Evolutionary conservation across 30 jellyfish, hydroid and myxozoan species (phyloP).

Genomic region (Cassiopea andromeda): DNA sequence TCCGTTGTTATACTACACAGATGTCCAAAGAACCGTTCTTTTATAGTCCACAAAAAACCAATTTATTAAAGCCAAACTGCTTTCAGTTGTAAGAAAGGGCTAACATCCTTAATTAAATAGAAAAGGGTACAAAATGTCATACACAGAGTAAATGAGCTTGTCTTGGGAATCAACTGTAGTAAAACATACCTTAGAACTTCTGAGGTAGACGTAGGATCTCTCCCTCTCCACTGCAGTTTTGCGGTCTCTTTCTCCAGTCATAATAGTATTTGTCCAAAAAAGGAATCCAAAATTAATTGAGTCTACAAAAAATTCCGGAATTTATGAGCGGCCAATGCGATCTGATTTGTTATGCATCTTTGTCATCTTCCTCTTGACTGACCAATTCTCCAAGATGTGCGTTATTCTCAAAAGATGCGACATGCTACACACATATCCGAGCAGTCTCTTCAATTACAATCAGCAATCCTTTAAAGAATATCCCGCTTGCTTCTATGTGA

Average conservation of each 20-base stretch:
- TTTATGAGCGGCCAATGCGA: neutral
- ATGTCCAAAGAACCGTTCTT: too few relatives aligned
- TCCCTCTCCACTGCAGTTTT: constrained; percentile 30
- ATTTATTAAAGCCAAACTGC: too few relatives aligned
- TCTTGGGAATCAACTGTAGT: neutral
- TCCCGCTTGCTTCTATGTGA: neutral
- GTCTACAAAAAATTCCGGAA: neutral
- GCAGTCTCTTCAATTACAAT: neutral
- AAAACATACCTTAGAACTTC: constrained; percentile 58
- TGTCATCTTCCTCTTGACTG: neutral
- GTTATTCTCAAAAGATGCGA: neutral
- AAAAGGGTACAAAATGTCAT: too few relatives aligned
- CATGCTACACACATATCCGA: neutral
- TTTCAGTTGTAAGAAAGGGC: too few relatives aligned
- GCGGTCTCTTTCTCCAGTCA: constrained; percentile 29
- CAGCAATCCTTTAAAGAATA: neutral
- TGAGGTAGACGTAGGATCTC: constrained; percentile 44
- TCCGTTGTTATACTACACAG: too few relatives aligned
- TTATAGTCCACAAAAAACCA: too few relatives aligned
- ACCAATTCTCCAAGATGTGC: neutral
- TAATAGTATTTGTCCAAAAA: neutral
- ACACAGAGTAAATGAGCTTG: neutral
- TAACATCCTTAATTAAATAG: too few relatives aligned
- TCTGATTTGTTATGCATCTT: neutral
- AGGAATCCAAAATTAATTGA: neutral